phyloP scores from a whole-genome alignment of 2,797 vertebrate genomes.

The Hozukius guyotensis region DNA sequence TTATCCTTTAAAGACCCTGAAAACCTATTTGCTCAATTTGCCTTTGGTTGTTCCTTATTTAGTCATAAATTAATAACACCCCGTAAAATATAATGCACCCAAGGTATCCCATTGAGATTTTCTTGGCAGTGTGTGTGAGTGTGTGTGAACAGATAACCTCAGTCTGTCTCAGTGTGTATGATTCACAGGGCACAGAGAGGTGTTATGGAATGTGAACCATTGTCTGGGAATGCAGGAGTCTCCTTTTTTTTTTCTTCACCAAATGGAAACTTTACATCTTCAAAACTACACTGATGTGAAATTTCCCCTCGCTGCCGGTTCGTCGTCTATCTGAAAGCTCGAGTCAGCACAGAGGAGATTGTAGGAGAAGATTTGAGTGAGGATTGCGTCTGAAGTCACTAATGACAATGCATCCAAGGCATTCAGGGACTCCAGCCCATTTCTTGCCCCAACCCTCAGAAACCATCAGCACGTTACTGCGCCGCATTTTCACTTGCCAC shows the following conservation, averaged over 20 bases:
- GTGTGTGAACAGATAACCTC: constrained; percentile 55
- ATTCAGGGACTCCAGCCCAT: constrained; percentile 12
- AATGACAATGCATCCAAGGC: constrained; percentile 35
- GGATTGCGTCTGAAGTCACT: constrained; percentile 40
- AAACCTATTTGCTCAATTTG: background rate
- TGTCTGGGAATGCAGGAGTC: constrained; percentile 85
- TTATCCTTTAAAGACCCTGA: background rate
- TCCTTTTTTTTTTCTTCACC: constrained; percentile 69
- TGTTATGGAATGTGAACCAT: constrained; percentile 83
- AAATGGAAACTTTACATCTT: constrained; percentile 76
- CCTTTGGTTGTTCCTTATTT: background rate
- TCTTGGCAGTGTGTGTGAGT: constrained; percentile 20
- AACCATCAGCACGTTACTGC: constrained; percentile 19
- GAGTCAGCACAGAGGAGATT: constrained; percentile 48
- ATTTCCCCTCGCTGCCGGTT: constrained; percentile 31
- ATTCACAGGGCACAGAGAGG: constrained; percentile 76
- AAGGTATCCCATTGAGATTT: constrained; percentile 61
- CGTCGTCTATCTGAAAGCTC: constrained; percentile 26
- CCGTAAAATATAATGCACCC: constrained; percentile 19
- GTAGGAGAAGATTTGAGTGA: constrained; percentile 18
- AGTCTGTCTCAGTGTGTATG: constrained; percentile 58
- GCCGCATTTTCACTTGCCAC: constrained; percentile 43
- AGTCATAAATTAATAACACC: background rate
- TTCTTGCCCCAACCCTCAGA: constrained; percentile 21
- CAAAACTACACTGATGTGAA: constrained; percentile 48